Evolutionary conservation across 2,888 invertebrate genomes (phyloP).

Genomic region (Bellardia pandia): DNA sequence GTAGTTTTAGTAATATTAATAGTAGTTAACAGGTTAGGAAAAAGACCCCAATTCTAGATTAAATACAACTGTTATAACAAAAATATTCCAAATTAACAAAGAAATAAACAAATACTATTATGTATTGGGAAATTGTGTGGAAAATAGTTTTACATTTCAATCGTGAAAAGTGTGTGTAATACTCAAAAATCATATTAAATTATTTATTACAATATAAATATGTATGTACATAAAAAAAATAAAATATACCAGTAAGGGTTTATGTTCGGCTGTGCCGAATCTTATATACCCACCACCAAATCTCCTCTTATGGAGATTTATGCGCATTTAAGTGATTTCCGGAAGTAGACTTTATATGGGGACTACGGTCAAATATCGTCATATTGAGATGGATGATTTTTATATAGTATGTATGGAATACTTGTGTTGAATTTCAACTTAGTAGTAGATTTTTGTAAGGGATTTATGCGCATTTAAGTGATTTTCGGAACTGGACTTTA

Average conservation of each 20-base stretch:
- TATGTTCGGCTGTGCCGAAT: background rate
- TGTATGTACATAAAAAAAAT: background rate
- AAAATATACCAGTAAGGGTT: background rate
- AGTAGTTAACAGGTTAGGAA: background rate
- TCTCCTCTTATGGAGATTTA: too few species aligned
- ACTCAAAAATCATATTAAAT: background rate
- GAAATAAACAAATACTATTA: background rate
- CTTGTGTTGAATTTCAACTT: too few species aligned
- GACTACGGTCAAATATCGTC: too few species aligned
- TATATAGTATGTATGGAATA: too few species aligned
- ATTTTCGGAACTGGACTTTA: too few species aligned
- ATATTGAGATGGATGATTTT: too few species aligned
- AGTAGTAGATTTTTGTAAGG: too few species aligned
- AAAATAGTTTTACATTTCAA: background rate
- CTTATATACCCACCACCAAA: too few species aligned
- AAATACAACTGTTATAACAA: constrained; percentile 55
- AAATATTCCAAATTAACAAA: constrained; percentile 38
- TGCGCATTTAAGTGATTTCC: too few species aligned
- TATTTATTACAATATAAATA: background rate
- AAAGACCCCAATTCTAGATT: constrained; percentile 28
- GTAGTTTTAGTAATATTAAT: background rate
- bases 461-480: too few species aligned
- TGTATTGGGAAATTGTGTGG: background rate
- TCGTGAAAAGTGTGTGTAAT: background rate
- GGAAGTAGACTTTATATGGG: too few species aligned